phyloP scores from a whole-genome alignment of 2,888 invertebrate genomes.

The Drosophila suboccidentalis region DNA sequence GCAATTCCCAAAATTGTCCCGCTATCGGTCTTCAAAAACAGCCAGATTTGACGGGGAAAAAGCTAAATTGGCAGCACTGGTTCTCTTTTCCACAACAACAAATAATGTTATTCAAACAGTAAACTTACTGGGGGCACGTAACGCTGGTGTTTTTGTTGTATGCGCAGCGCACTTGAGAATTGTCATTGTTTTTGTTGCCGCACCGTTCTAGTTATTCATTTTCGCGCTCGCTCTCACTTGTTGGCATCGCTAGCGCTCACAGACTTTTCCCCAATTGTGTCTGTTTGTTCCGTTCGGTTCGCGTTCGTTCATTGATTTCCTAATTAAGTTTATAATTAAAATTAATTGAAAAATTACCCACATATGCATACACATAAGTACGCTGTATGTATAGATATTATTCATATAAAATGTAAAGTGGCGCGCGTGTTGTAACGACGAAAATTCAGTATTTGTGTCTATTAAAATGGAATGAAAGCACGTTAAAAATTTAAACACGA shows the following conservation, averaged over 20 bases:
- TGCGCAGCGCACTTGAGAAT: constrained; percentile 63
- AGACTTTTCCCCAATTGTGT: constrained; percentile 77
- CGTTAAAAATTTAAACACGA: constrained; percentile 63
- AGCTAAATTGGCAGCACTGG: no score
- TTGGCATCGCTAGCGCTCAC: constrained; percentile 34
- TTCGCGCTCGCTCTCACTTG: constrained; percentile 64
- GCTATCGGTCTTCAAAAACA: no score
- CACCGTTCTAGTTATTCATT: constrained; percentile 50
- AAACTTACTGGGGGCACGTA: constrained; percentile 37
- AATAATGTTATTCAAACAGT: constrained; percentile 50
- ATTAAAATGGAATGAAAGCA: constrained; percentile 61
- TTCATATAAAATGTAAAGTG: constrained; percentile 55
- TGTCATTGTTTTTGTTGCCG: constrained; percentile 72
- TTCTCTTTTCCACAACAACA: constrained; percentile 34
- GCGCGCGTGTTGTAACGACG: constrained; percentile 58
- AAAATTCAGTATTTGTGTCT: constrained; percentile 49
- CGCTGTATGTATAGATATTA: constrained; percentile 13
- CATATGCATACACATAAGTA: constrained; percentile 17
- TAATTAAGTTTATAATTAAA: constrained; percentile 86
- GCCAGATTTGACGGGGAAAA: no score
- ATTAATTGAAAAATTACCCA: constrained; percentile 85
- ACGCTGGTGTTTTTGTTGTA: constrained; percentile 47
- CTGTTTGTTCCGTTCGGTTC: constrained; percentile 66
- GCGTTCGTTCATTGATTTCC: constrained; percentile 83
- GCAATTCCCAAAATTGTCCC: no score